Evolutionary conservation across 2,113 vertebrate genomes (phyloP), one percentile per base, ranked within the genome.

Genomic region (Toxostoma redivivum): DNA sequence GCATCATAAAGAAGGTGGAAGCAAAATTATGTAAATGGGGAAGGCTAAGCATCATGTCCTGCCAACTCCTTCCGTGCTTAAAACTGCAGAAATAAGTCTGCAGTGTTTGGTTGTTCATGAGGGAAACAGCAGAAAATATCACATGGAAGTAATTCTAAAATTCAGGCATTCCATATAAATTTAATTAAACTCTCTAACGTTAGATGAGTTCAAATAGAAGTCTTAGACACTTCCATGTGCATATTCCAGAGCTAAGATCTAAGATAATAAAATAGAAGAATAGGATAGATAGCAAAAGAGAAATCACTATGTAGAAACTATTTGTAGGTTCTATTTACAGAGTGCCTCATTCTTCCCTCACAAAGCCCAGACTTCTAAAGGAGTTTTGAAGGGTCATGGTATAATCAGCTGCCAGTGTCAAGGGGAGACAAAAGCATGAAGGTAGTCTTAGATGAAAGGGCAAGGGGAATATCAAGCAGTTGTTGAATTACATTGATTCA

Each of bases 361-460:
- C 71, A 94, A 94, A 95, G 83, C 83, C 72, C 25, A 90, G 91
- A 67, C 42, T 91, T 94, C 72, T 89, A 33, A 89, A 78, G 85
- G 83, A 62, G 64, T 92, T 91, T 74, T 91, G 89, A 91, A 89
- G 92, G 69, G 84, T 92, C 72, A 24, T 83, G 28, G 69, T 89
- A 54, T 94, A 81, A 89, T 95, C 92, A 86, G 65, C 65, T 91
- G 73, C 81, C 77, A 54, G 60, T 84, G 77, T 95, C 86, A 81
- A 86, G 54, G 51, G 56, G 56, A 84, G 60, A 58, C 77, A 66
- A 73, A 86, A 96, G 92, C 86, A 89, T 81, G 44, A 85, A 82
- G 82, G 87, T 87, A 94, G 72, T 84, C 30, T 73, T 84, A 67
- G 60, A 74, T 86, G 86, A 96, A 74, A 74, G 77, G 92, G 35